Percentiles rank a stretch among this genome's conserved stretches.
Evolutionary conservation across 2,797 vertebrate genomes (phyloP).

Genomic region (Poeciliopsis infans): DNA sequence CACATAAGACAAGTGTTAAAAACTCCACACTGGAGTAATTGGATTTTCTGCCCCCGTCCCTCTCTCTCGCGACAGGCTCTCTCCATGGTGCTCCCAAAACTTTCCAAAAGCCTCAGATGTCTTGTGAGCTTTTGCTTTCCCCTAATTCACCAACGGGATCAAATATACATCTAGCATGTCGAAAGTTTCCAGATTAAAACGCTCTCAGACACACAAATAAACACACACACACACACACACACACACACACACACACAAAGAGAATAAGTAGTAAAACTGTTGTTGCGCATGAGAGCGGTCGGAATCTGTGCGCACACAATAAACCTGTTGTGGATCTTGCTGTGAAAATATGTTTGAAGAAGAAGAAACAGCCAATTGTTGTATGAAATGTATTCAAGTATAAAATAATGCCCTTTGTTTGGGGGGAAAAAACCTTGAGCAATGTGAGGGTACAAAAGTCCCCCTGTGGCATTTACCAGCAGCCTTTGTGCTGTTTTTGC

Average conservation of each 20-base stretch:
- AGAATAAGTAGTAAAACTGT: constrained; percentile 70
- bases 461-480: constrained; percentile 93
- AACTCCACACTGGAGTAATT: constrained; percentile 81
- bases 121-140: constrained; percentile 71
- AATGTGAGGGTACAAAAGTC: constrained; percentile 98
- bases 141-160: constrained; percentile 78
- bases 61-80: constrained; percentile 76
- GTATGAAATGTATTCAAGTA: constrained; percentile 99
- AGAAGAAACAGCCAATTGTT: constrained; percentile 96
- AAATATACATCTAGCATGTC: constrained; percentile 75
- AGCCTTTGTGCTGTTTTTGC: constrained; percentile 94
- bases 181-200: constrained; percentile 81
- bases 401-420: constrained; percentile 99
- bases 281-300: constrained; percentile 83
- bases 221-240: neutral
- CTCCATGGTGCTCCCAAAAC: constrained; percentile 76
- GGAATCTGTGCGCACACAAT: constrained; percentile 85
- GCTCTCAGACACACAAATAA: constrained; percentile 59
- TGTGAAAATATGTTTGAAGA: constrained; percentile 99
- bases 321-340: constrained; percentile 94
- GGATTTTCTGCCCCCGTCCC: constrained; percentile 82
- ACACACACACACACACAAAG: constrained; percentile 16
- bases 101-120: constrained; percentile 75
- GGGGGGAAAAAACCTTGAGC: constrained; percentile 92
- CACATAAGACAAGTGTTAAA: constrained; percentile 76